Percentiles rank a stretch among this genome's conserved stretches.
Conservation (phyloP, 2,888 invertebrate species). For the Melanophora roralis region DNA sequence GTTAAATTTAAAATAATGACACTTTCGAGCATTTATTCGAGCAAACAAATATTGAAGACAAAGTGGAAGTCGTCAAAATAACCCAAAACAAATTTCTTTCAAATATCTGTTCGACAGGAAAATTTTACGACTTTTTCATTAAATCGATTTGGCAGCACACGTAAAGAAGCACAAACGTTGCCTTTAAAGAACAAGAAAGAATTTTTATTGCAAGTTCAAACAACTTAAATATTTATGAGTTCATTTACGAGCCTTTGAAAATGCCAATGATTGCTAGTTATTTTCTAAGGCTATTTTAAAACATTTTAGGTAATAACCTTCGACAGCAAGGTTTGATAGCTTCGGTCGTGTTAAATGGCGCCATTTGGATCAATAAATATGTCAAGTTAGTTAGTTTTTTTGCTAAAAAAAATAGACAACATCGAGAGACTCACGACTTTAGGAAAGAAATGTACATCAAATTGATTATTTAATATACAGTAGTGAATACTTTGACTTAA, state of each 20-base stretch:
- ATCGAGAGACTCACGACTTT: no score
- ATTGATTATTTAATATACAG: slow-evolving; percentile 11
- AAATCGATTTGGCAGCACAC: neutral
- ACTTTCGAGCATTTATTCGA: neutral
- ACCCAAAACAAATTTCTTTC: neutral
- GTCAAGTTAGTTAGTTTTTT: neutral
- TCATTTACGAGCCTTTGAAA: neutral
- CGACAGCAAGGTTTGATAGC: slow-evolving; percentile 20
- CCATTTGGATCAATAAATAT: slow-evolving; percentile 31
- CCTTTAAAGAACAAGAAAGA: neutral
- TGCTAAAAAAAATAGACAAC: neutral
- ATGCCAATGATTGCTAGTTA: neutral
- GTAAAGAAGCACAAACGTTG: neutral
- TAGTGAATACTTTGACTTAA: neutral
- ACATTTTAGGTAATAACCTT: slow-evolving; percentile 38
- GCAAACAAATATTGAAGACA: neutral
- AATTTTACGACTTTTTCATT: slow-evolving; percentile 21
- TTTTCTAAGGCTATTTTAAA: slow-evolving; percentile 12
- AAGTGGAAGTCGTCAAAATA: neutral
- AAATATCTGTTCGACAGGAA: slow-evolving; percentile 15
- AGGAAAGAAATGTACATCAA: neutral
- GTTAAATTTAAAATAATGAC: slow-evolving; percentile 34
- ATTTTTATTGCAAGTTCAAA: neutral
- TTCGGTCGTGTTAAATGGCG: slow-evolving; percentile 26
- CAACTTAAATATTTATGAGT: slow-evolving; percentile 3